Evolutionary conservation across 2,113 vertebrate species (phyloP), one percentile per base, ranked within the genome.

Genomic region (Colaptes auratus): DNA sequence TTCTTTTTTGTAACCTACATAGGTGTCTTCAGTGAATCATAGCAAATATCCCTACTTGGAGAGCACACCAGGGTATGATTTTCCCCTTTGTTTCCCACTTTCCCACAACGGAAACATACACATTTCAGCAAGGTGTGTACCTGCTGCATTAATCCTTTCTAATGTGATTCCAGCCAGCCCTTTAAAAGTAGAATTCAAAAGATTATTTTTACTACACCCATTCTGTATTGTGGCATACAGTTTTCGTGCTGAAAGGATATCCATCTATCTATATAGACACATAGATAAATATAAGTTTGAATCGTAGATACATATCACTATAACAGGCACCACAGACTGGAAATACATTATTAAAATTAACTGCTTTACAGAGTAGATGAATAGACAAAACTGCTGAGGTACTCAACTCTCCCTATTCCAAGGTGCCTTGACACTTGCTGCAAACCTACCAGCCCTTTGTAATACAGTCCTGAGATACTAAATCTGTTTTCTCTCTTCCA

Each of bases 341-440:
- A 82, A 94, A 82, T 50, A 63, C 12, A 20, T 74, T 89, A 87
- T 84, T 82, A 87, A 92, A 88, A 95, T 81, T 75, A 93, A 84
- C 58, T 72, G 77, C 72, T 20, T 82, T 35, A 73, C 23, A 35
- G 91, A 73, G 75, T 20, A 89, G 87, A 39, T 12, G 28, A 79
- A 25, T 4, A 91, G 92, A 71, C 79, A 82, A 82, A 95, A 90
- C 55, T 60, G 81, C 86, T 36, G 79, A 91, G 88, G 36, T 65
- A 58, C 84, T 82, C 13, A 4, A 60, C 78, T 78, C 73, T 82
- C 73, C 30, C 64, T 79, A 30, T 56, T 87, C 80, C 87, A 87
- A 23, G 27, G 66, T 79, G 93, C 70, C 78, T 81, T 58, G 81
- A 46, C 23, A 8, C 65, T 60, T 4, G 4, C 76, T 1, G 23